Evolutionary conservation across 1,140 invertebrate species (phyloP).

Genomic region (Hycleus cichorii): DNA sequence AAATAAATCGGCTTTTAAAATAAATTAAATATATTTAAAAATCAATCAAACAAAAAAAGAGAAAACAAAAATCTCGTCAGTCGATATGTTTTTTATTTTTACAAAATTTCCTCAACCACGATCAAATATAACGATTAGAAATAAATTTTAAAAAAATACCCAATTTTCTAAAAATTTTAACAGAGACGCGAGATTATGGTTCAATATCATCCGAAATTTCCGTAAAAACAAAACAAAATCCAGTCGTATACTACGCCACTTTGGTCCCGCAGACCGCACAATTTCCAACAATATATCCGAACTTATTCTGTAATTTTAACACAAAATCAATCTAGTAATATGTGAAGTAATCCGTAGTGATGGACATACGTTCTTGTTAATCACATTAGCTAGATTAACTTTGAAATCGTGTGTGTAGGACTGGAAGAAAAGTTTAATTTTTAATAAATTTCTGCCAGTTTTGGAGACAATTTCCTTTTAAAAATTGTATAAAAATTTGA

Average conservation of each 20-base stretch:
- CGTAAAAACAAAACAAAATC: not conserved
- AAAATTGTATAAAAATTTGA: conserved; percentile 24
- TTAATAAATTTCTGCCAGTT: conserved; percentile 17
- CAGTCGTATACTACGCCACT: not conserved
- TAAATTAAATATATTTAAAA: conserved; percentile 35
- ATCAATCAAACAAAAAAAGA: conserved; percentile 29
- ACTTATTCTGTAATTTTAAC: conserved; percentile 18
- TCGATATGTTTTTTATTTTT: conserved; percentile 21
- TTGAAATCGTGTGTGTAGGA: no score
- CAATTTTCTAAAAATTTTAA: no score
- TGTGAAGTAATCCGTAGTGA: no score
- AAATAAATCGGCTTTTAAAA: conserved; percentile 29
- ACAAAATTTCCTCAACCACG: not conserved
- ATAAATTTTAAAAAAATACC: not conserved
- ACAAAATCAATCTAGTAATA: no score
- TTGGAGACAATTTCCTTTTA: conserved; percentile 14
- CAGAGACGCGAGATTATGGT: not conserved
- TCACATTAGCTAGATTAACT: no score
- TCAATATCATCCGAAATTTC: not conserved
- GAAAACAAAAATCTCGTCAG: conserved; percentile 24
- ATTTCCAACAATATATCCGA: conserved; percentile 19
- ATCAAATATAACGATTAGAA: not conserved
- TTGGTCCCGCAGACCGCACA: conserved; percentile 21
- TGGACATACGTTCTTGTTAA: no score
- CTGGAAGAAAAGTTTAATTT: conserved; percentile 12